Evolutionary conservation across 1,140 invertebrate species (phyloP).

Genomic region (Drosophila jambulina): DNA sequence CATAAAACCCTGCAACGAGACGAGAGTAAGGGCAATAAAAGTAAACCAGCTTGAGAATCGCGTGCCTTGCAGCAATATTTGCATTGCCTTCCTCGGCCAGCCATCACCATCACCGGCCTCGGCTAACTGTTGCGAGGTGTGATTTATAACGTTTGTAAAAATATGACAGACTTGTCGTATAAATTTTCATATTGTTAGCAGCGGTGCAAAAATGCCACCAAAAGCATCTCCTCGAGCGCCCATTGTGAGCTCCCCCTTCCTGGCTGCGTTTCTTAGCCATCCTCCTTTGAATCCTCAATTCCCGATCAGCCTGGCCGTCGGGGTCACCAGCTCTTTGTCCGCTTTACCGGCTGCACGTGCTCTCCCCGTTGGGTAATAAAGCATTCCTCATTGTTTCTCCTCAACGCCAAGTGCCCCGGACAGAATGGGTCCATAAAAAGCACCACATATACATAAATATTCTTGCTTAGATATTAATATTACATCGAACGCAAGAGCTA

Average conservation of each 20-base stretch:
- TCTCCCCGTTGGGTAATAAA: constrained; percentile 43
- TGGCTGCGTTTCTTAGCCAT: neutral
- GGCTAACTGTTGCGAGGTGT: constrained; percentile 62
- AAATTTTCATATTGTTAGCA: constrained; percentile 83
- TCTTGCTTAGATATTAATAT: constrained; percentile 46
- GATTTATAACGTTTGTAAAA: constrained; percentile 84
- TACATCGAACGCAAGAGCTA: constrained; percentile 1
- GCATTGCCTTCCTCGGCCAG: constrained; percentile 53
- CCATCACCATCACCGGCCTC: constrained; percentile 46
- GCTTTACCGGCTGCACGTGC: constrained; percentile 52
- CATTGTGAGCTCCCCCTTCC: constrained; percentile 36
- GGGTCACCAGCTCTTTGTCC: constrained; percentile 43
- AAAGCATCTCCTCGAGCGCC: constrained; percentile 50
- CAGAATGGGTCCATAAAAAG: constrained; percentile 43
- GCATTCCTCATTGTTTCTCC: constrained; percentile 46
- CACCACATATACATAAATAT: constrained; percentile 27
- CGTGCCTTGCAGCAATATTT: constrained; percentile 80
- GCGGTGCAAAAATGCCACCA: constrained; percentile 54
- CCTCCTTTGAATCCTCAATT: constrained; percentile 24
- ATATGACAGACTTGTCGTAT: constrained; percentile 83
- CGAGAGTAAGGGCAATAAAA: constrained; percentile 65
- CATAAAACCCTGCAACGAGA: constrained; percentile 66
- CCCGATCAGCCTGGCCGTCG: constrained; percentile 37
- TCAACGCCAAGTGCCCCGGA: constrained; percentile 26
- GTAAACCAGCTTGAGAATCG: constrained; percentile 57